Evolutionary conservation across 2,113 vertebrate genomes (phyloP).

Genomic region (Hymenochirus boettgeri): DNA sequence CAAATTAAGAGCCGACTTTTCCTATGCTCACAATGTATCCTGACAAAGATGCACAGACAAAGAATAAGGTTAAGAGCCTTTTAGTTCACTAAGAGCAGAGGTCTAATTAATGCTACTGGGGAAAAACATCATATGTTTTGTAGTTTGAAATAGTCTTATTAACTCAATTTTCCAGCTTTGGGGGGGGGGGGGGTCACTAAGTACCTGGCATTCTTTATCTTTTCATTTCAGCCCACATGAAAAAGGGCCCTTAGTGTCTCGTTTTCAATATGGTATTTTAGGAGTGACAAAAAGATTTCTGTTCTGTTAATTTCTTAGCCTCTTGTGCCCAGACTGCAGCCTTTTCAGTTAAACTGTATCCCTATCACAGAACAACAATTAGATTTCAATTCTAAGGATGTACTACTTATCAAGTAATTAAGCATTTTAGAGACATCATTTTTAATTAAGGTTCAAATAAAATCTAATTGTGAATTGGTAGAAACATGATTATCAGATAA

Average conservation of each 20-base stretch:
- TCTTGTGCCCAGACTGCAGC: slow-evolving; percentile 30
- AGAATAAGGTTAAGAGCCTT: slow-evolving; percentile 33
- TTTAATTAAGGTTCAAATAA: not conserved
- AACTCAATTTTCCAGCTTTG: slow-evolving; percentile 17
- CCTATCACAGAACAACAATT: slow-evolving; percentile 1
- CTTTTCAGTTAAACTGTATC: slow-evolving; percentile 18
- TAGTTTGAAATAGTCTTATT: slow-evolving; percentile 29
- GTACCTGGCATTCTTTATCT: slow-evolving; percentile 42
- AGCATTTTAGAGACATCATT: not conserved
- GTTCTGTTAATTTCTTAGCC: slow-evolving; percentile 32
- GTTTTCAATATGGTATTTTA: slow-evolving; percentile 38
- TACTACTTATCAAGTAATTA: too few species aligned
- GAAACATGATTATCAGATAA: too few species aligned
- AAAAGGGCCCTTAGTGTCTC: slow-evolving; percentile 43
- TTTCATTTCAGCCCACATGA: slow-evolving; percentile 43
- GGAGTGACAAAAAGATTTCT: slow-evolving; percentile 37
- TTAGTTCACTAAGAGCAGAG: slow-evolving; percentile 38
- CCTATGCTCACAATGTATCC: not conserved
- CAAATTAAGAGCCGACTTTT: not conserved
- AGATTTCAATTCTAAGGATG: not conserved
- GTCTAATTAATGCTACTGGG: slow-evolving; percentile 44
- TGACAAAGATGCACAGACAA: slow-evolving; percentile 22
- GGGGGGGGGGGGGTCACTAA: slow-evolving; percentile 21
- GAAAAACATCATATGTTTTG: slow-evolving; percentile 24
- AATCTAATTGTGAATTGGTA: not conserved